These are phyloP conservation scores for Ascidia mentula DNA, from an alignment of 23 tunicate species.

Conservation along the genomic window DNA sequence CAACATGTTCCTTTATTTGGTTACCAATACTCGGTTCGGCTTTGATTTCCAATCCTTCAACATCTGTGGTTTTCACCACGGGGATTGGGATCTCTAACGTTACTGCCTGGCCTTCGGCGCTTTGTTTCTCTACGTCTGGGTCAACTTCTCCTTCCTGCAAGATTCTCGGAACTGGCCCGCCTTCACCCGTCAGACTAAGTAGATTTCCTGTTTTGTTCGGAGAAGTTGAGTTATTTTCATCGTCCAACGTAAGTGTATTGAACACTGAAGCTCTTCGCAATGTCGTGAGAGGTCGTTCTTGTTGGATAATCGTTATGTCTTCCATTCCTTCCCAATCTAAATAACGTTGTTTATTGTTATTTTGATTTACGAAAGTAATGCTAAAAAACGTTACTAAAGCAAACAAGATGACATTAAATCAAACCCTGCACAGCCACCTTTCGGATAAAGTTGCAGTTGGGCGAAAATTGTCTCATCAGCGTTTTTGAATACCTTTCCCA, in stretches of 20 bases:
- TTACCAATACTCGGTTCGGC: too few species aligned
- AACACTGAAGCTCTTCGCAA: not conserved
- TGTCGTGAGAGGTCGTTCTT: not conserved
- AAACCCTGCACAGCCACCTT: slow-evolving; percentile 5
- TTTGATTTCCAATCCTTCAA: too few species aligned
- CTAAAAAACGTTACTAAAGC: not conserved
- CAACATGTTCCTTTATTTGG: too few species aligned
- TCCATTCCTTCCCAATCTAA: not conserved
- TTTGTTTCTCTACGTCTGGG: not conserved
- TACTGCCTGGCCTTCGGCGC: too few species aligned
- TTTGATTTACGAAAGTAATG: not conserved
- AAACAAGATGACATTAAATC: not conserved
- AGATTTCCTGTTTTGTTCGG: too few species aligned
- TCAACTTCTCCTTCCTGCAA: not conserved
- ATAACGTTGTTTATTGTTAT: not conserved
- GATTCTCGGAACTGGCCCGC: not conserved
- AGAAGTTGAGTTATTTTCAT: too few species aligned
- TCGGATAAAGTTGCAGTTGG: not conserved
- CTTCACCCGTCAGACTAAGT: not conserved
- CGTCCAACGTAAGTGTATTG: too few species aligned
- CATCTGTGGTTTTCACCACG: too few species aligned
- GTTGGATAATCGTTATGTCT: not conserved
- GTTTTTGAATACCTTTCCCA: not conserved
- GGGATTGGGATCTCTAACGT: too few species aligned
- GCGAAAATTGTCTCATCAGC: not conserved